Conservation (phyloP, 2,113 vertebrate species). For the Pogonocichla stellata region DNA sequence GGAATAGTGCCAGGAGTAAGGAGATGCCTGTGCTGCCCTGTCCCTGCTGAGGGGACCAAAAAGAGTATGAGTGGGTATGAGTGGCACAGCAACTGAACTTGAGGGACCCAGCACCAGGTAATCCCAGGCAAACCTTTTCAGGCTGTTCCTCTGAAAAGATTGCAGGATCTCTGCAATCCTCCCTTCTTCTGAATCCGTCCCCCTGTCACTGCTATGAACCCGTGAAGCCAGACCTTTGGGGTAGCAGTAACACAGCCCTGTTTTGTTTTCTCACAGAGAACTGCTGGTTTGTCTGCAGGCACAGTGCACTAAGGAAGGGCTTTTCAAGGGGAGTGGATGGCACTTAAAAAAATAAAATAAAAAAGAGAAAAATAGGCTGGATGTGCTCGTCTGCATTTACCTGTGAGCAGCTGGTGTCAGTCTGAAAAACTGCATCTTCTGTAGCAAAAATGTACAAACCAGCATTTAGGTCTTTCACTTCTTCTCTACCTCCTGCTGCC, state of each 20-base stretch:
- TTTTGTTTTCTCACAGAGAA: not conserved
- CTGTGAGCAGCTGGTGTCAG: not conserved
- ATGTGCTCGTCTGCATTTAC: not conserved
- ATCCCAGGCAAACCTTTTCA: not conserved
- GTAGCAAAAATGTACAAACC: not conserved
- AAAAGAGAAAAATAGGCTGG: not conserved
- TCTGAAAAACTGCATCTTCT: not conserved
- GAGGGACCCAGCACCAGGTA: not conserved
- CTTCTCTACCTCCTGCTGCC: not conserved
- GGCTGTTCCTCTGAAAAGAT: not conserved
- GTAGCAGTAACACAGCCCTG: fast-evolving
- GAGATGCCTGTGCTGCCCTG: not conserved
- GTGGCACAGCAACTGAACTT: fast-evolving
- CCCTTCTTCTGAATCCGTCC: not conserved
- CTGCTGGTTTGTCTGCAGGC: not conserved
- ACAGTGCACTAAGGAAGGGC: not conserved
- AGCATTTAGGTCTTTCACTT: not conserved
- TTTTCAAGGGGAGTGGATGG: not conserved
- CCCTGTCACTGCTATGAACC: not conserved
- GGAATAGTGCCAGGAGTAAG: not conserved
- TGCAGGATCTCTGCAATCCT: not conserved
- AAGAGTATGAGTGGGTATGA: too few relatives aligned
- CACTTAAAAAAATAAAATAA: not conserved
- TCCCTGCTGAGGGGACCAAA: not conserved
- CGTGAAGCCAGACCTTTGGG: not conserved